A percentile compares a stretch with the other conserved stretches of the same genome.
Evolutionary conservation across 2,113 vertebrate species (phyloP).

Genomic region (Sinocyclocheilus anshuiensis): DNA sequence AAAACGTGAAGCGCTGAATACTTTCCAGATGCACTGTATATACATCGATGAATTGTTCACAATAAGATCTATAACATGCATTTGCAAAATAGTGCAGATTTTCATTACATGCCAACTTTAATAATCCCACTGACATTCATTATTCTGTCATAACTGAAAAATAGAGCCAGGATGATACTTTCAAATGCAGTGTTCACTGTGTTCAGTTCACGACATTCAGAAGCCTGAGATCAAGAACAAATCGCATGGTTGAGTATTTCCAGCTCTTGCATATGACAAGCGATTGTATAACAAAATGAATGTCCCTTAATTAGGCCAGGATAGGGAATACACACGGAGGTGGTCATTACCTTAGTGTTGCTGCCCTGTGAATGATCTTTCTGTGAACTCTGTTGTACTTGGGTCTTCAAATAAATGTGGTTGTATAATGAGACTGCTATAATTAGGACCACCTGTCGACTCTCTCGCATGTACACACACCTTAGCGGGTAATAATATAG

Average conservation of each 20-base stretch:
- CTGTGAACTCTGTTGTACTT: slow-evolving; percentile 5
- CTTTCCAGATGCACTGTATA: too few relatives aligned
- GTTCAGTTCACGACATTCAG: background rate
- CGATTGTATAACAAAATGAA: slow-evolving; percentile 5
- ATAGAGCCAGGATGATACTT: background rate
- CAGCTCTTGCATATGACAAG: slow-evolving; percentile 9
- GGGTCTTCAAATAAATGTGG: slow-evolving; percentile 3
- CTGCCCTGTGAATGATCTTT: background rate
- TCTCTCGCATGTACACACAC: background rate
- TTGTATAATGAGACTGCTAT: slow-evolving; percentile 18
- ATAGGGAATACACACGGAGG: background rate
- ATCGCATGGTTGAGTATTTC: background rate
- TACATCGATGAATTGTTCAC: background rate
- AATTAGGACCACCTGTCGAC: slow-evolving; percentile 2
- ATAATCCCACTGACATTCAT: background rate
- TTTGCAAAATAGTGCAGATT: too few relatives aligned
- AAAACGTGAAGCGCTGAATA: too few relatives aligned
- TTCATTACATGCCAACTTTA: background rate
- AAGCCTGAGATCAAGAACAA: background rate
- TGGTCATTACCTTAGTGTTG: background rate
- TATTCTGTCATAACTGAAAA: background rate
- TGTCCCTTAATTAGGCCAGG: slow-evolving; percentile 4
- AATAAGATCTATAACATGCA: background rate
- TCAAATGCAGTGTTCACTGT: background rate
- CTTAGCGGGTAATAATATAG: background rate